Percentiles rank a stretch among this genome's conserved stretches.
Evolutionary conservation across 2,113 vertebrate species (phyloP).

Genomic region (Halcyon senegalensis): DNA sequence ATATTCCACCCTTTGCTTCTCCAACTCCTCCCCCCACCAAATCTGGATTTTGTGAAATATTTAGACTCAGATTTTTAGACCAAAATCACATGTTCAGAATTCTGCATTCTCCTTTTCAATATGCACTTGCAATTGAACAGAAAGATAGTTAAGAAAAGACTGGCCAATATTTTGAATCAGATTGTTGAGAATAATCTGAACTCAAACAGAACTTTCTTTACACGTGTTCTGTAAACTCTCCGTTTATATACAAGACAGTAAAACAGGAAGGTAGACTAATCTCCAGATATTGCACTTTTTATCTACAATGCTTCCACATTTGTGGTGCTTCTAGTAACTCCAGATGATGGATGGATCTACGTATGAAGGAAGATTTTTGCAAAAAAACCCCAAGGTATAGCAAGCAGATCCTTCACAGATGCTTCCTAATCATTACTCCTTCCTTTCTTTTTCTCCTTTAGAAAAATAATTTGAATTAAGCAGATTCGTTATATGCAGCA

Average conservation of each 20-base stretch:
- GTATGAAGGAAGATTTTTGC: neutral
- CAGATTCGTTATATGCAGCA: conserved; percentile 61
- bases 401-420: conserved; percentile 54
- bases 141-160: neutral
- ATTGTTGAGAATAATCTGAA: neutral
- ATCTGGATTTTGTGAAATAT: neutral
- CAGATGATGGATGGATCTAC: conserved; percentile 23
- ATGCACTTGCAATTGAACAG: neutral
- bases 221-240: neutral
- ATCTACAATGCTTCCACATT: neutral
- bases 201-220: neutral
- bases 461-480: conserved; percentile 66
- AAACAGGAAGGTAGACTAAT: conserved; percentile 42
- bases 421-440: conserved; percentile 43
- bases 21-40: accelerated
- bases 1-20: neutral
- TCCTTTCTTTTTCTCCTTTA: neutral
- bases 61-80: neutral
- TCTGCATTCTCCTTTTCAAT: neutral
- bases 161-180: neutral
- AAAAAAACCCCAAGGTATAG: neutral
- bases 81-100: neutral
- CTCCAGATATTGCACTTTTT: conserved; percentile 8
- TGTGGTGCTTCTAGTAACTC: conserved; percentile 21
- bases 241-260: neutral